These are phyloP conservation scores for Helarctos malayanus DNA, from an alignment of 2,797 vertebrate species.

Conservation along the genomic window DNA sequence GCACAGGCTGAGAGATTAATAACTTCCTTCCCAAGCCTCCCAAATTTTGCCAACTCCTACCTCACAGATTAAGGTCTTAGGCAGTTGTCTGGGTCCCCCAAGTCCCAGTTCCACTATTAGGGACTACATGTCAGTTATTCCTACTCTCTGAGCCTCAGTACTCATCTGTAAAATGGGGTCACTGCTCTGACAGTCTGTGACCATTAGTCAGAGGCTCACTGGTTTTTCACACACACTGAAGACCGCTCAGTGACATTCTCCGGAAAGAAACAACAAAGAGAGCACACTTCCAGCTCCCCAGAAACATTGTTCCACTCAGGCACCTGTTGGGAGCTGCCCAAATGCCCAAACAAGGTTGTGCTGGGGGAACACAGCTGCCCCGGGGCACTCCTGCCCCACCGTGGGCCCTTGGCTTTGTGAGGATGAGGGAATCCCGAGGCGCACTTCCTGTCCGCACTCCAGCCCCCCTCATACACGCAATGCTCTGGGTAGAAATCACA, in stretches of 20 bases:
- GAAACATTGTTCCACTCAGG: not conserved
- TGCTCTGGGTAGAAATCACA: not conserved
- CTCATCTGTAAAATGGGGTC: not conserved
- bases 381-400: not conserved
- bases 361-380: not conserved
- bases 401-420: not conserved
- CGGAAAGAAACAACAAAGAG: not conserved
- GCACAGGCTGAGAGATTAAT: not conserved
- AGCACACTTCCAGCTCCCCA: not conserved
- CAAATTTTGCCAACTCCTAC: not conserved
- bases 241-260: not conserved
- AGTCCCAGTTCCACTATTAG: not conserved
- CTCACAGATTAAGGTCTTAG: not conserved
- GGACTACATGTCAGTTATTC: not conserved
- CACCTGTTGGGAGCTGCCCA: not conserved
- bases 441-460: not conserved
- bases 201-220: not conserved
- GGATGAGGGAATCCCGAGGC: not conserved
- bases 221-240: not conserved
- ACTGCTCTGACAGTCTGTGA: not conserved
- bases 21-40: not conserved
- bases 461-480: fast-evolving
- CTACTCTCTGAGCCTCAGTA: not conserved
- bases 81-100: not conserved
- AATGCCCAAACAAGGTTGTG: not conserved